Base-by-base conservation (phyloP, 1,140 invertebrate genomes). In the Zaprionus camerounensis region DNA sequence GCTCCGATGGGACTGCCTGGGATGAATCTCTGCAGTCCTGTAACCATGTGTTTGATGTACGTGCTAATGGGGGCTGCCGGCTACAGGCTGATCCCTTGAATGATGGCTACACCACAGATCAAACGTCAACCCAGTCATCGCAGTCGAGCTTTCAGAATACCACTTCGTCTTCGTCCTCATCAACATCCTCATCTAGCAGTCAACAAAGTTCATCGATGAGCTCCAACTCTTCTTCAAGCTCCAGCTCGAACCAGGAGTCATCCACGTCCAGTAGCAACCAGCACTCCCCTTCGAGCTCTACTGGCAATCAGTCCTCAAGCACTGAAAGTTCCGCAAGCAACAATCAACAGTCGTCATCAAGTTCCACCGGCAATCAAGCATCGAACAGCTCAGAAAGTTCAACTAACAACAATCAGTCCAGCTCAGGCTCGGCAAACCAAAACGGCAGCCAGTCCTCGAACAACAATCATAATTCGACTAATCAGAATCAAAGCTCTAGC, bases 1-100 rank as follows among this genome's bases (percentile, higher is more conserved):
- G 96, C 86, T 95, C 94, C 20, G 93, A 94, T 51, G 95, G 95
- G 71, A 97, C 96, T 9, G 94, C 96, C 69, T 97, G 96, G 95
- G 96, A 97, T 93, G 94, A 95, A 59, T 91, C 94, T 5, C 88
- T 94, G 57, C 92, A 94, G 92, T 94, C 93, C 11, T 97, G 96
- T 91, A 96, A 96, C 92, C 94, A 96, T 91, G 93, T 94, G 41
- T 94, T 94, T 94, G 94, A 94, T 56, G 94, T 95, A 51, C 92
- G 92, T 73, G 82, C 79, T 31, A 92, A 92, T 74, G 82, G 85
- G 11, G 93, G 93, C 9, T 94, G 88, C 65, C 92, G 87, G 38
- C 92, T 91, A 80, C 94, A 94, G 72, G 59, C 71, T 17, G 78
- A 68, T 12, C 66, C 73, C 6, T 91, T 93, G 31, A 92, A 64